Base-by-base conservation (phyloP, 2,888 invertebrate species). In the Tachina fera region DNA sequence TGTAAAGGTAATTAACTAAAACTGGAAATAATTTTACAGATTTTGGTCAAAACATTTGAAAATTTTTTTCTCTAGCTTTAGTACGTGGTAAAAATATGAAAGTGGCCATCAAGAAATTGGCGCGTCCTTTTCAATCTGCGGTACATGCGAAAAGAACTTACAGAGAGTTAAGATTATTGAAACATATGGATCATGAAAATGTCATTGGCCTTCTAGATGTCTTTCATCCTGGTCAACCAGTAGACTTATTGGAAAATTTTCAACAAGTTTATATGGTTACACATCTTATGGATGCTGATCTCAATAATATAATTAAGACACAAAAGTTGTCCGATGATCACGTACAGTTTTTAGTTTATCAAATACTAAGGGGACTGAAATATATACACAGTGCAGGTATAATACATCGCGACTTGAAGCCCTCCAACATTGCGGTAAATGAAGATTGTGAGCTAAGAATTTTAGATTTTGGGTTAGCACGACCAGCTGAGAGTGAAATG, bases 181-280 rank as follows among this genome's bases (percentile, higher is more conserved):
- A 99, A 92, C 99, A 99, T 92, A 99, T 99, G 99, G 96, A 98
- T 91, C 99, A 99, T 94, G 99, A 99, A 94, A 99, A 99, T 95
- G 97, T 99, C 91, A 97, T 97, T 91, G 95, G 97, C 53, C 93
- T 97, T 63, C 93, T 99, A 87, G 98, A 99, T 94, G 98, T 98
- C 3, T 99, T 99, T 93, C 97, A 98, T 92, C 98, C 99, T 11
- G 95, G 97, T 77, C 94, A 95, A 76, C 94, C 95, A 61, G 88
- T 90, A 0, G 94, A 95, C 65, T 90, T 91, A 3, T 93, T 97
- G 89, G 96, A 97, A 87, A 96, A 97, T 89, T 98, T 99, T 92
- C 96, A 97, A 91, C 98, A 99, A 93, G 97, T 99, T 31, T 99
- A 99, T 92, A 94, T 99, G 90, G 99, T 99, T 13, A 99, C 98